Percentiles rank a stretch among this genome's conserved stretches.
Evolutionary conservation across 1,140 invertebrate species (phyloP).

Genomic region (Hermetia illucens): DNA sequence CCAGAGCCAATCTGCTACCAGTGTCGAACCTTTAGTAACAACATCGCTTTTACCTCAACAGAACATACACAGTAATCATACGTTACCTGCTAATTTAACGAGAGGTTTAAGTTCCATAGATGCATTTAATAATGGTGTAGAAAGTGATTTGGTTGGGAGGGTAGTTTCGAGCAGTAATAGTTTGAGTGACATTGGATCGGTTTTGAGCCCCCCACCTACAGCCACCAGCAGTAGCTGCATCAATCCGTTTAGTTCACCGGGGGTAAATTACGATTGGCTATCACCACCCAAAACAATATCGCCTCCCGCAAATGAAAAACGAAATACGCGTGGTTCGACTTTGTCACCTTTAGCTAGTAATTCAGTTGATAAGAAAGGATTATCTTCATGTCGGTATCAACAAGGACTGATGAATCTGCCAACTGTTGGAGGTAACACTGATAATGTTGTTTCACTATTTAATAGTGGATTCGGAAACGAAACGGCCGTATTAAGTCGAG

Average conservation of each 20-base stretch:
- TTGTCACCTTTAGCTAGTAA: neutral
- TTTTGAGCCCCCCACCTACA: conserved; percentile 2
- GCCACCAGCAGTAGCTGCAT: conserved; percentile 4
- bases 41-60: too few species aligned
- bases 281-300: neutral
- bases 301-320: neutral
- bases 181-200: too few species aligned
- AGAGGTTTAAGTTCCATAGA: too few species aligned
- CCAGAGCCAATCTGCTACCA: conserved; percentile 16
- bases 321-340: neutral
- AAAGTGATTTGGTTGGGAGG: too few species aligned
- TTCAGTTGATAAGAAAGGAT: neutral
- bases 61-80: too few species aligned
- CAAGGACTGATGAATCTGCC: neutral
- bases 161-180: too few species aligned
- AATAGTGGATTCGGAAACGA: too few species aligned
- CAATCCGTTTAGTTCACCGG: neutral
- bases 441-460: too few species aligned
- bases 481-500: too few species aligned
- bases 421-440: conserved; percentile 3
- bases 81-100: too few species aligned
- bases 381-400: conserved; percentile 2
- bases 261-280: neutral
- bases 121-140: too few species aligned
- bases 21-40: too few species aligned